Conservation (phyloP, 2,113 vertebrate species). For the Apus apus region DNA sequence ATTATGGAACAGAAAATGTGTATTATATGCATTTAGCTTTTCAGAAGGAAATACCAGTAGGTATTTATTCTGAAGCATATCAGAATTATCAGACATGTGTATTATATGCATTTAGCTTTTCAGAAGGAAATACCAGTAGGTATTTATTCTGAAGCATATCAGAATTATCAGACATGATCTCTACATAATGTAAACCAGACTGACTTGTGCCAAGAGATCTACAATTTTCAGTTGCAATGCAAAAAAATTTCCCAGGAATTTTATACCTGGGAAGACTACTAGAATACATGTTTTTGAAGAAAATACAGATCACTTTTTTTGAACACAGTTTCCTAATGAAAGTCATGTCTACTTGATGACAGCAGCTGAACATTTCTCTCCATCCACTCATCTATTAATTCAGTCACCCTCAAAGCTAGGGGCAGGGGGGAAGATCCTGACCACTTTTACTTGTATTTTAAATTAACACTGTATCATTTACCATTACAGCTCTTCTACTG, state of each 20-base stretch:
- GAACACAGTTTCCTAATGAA: background rate
- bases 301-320: background rate
- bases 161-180: background rate
- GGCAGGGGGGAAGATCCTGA: accelerated
- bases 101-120: background rate
- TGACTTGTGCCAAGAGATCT: background rate
- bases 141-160: background rate
- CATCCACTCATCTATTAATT: background rate
- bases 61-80: background rate
- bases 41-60: background rate
- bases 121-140: background rate
- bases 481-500: background rate
- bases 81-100: background rate
- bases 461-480: background rate
- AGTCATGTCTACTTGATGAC: background rate
- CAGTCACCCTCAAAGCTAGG: background rate
- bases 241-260: background rate
- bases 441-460: background rate
- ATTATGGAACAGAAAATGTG: background rate
- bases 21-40: background rate
- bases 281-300: background rate
- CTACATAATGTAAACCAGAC: background rate
- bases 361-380: background rate
- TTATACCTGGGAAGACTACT: background rate
- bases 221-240: background rate